A percentile compares a stretch with the other conserved stretches of the same genome.
Conservation (phyloP, 1,140 invertebrate species). For the Camponotus vicinus region DNA sequence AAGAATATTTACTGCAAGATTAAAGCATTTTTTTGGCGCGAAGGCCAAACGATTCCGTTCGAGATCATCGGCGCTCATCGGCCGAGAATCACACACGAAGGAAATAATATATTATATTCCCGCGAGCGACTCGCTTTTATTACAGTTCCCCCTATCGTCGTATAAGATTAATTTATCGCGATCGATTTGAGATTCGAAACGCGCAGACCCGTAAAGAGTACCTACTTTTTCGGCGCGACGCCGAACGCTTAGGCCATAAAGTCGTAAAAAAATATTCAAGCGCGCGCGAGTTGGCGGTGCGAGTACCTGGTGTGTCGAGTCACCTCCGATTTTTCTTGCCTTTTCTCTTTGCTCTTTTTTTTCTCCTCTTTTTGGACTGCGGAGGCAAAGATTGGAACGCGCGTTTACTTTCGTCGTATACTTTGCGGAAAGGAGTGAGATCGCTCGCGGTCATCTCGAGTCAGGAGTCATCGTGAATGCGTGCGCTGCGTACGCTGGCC, state of each 20-base stretch:
- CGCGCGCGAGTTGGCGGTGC: slow-evolving; percentile 41
- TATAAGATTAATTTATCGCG: slow-evolving; percentile 38
- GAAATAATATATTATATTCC: slow-evolving; percentile 24
- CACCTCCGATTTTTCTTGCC: slow-evolving; percentile 31
- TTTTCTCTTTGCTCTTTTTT: not conserved
- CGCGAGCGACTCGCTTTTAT: slow-evolving; percentile 49
- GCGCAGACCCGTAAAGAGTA: slow-evolving; percentile 45
- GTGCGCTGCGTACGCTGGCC: slow-evolving; percentile 33
- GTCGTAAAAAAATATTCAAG: slow-evolving; percentile 69
- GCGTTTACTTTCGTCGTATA: slow-evolving; percentile 68
- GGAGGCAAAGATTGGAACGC: slow-evolving; percentile 46
- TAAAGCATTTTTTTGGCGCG: not conserved
- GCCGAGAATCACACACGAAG: slow-evolving; percentile 7
- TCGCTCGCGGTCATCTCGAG: slow-evolving; percentile 38
- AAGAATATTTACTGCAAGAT: not conserved
- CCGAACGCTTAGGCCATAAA: slow-evolving; percentile 57
- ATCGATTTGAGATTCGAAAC: slow-evolving; percentile 49
- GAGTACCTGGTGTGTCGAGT: not conserved
- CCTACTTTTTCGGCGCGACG: slow-evolving; percentile 30
- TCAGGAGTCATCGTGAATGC: slow-evolving; percentile 45
- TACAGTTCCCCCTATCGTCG: slow-evolving; percentile 38
- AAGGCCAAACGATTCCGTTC: not conserved
- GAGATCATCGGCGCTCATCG: slow-evolving; percentile 27
- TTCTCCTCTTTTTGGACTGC: too few relatives aligned
- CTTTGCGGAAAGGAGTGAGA: slow-evolving; percentile 58